Conservation (phyloP, 2,113 vertebrate species). For the Procavia capensis region DNA sequence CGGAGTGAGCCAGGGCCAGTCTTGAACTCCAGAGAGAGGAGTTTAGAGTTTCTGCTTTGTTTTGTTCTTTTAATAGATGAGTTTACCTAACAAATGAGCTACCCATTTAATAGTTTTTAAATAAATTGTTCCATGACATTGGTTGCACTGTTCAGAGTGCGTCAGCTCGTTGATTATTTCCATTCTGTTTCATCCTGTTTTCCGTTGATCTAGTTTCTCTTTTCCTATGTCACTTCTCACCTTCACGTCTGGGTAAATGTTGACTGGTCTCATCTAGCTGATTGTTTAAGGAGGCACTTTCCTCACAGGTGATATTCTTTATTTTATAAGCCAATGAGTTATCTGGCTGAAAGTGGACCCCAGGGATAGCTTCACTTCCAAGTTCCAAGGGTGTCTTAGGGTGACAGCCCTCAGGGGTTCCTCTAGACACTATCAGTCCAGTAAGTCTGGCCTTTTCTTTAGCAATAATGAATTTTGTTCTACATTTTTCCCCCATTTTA, state of each 20-base stretch:
- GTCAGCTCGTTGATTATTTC: background rate
- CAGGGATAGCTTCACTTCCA: background rate
- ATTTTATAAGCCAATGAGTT: background rate
- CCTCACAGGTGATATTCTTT: background rate
- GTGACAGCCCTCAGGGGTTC: background rate
- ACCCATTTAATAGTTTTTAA: too few relatives aligned
- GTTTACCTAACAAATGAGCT: too few relatives aligned
- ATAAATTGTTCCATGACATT: too few relatives aligned
- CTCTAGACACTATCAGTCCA: background rate
- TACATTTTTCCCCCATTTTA: background rate
- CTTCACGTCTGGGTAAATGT: background rate
- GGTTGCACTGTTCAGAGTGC: too few relatives aligned
- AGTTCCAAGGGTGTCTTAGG: background rate
- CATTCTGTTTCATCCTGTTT: background rate
- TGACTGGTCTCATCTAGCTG: background rate
- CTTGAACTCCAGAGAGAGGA: background rate
- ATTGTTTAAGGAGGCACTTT: background rate
- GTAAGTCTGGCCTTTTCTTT: background rate
- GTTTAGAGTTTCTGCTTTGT: background rate
- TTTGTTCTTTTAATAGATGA: too few relatives aligned
- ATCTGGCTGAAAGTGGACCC: background rate
- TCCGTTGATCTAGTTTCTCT: background rate
- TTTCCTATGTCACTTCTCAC: background rate
- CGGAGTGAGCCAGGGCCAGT: background rate
- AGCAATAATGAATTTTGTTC: background rate